These are phyloP conservation scores for Atta colombica DNA, from an alignment of 1,140 invertebrate genomes.

Conservation along the genomic window DNA sequence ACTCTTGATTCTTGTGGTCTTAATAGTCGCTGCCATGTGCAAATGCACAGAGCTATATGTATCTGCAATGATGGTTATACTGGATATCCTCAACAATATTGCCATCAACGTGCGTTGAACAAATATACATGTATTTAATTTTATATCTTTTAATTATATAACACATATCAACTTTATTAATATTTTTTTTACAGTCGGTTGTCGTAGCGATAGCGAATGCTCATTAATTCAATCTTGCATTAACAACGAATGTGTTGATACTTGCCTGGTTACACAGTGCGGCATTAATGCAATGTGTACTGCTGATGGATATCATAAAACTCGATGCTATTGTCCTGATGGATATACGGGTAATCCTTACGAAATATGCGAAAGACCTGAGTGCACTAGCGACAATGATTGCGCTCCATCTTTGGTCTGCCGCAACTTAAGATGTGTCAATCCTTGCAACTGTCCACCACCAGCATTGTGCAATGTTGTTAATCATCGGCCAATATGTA, in stretches of 20 bases:
- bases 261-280: conserved; percentile 93
- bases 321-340: conserved; percentile 93
- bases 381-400: conserved; percentile 91
- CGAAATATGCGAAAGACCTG: conserved; percentile 91
- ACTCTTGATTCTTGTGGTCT: conserved; percentile 90
- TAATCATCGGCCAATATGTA: conserved; percentile 92
- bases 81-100: conserved; percentile 93
- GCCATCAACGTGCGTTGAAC: conserved; percentile 90
- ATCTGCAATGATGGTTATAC: conserved; percentile 94
- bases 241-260: conserved; percentile 93
- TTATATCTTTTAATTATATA: conserved; percentile 14
- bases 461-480: conserved; percentile 92
- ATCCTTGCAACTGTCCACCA: conserved; percentile 92
- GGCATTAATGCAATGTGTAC: conserved; percentile 93
- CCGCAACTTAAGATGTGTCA: conserved; percentile 90
- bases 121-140: neutral
- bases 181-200: conserved; percentile 89
- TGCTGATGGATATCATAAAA: conserved; percentile 90
- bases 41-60: conserved; percentile 94
- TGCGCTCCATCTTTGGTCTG: conserved; percentile 93
- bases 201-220: conserved; percentile 94
- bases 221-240: conserved; percentile 93
- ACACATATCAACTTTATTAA: neutral
- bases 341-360: conserved; percentile 92
- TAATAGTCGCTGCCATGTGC: conserved; percentile 93